phyloP scores from a whole-genome alignment of 1,140 invertebrate genomes.

The Penaeus indicus region DNA sequence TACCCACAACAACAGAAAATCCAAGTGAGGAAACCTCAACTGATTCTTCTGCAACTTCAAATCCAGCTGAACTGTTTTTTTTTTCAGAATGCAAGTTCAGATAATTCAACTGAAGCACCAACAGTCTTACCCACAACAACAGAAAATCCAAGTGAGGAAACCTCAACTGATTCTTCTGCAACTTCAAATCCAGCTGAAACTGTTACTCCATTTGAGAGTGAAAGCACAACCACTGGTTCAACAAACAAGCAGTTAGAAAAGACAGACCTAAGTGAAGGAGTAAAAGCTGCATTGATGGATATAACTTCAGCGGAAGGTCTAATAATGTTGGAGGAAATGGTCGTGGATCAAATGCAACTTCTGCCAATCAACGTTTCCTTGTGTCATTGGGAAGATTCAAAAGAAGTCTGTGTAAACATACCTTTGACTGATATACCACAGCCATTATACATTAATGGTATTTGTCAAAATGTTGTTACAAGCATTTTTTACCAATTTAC shows the following conservation, averaged over 20 bases:
- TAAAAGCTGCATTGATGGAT: no score
- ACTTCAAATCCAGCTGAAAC: background rate
- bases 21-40: background rate
- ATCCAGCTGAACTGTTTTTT: background rate
- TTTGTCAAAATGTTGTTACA: conserved; percentile 9
- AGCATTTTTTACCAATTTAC: conserved; percentile 26
- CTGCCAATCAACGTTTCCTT: no score
- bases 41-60: background rate
- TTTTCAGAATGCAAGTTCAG: background rate
- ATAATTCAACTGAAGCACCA: background rate
- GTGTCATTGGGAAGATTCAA: background rate
- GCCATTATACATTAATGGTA: conserved; percentile 5
- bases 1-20: background rate
- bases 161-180: background rate
- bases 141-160: background rate
- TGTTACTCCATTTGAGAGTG: no score
- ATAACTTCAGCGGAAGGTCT: no score
- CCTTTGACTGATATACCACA: conserved; percentile 6
- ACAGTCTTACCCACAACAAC: background rate
- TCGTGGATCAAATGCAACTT: no score
- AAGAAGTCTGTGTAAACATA: conserved; percentile 25
- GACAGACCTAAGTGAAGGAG: no score
- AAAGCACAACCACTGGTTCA: no score
- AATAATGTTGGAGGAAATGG: no score
- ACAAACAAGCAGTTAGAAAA: no score